Base-by-base conservation (phyloP, 2,797 vertebrate species). In the Myioborus miniatus region DNA sequence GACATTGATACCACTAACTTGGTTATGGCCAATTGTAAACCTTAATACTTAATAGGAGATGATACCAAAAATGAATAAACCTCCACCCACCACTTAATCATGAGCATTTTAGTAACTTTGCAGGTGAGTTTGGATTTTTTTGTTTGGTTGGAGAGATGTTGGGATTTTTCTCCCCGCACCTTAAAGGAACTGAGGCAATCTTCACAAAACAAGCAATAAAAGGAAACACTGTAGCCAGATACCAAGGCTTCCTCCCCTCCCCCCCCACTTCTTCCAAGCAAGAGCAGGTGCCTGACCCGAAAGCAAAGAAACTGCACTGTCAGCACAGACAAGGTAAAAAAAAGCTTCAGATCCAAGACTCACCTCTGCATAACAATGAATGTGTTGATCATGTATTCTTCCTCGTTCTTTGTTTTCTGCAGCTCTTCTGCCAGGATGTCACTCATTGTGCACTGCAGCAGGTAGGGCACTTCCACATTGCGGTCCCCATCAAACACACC, bases 291-390 rank as follows among this genome's bases (percentile, higher is more conserved):
- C n/a, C 67, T n/a, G 80, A 90, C 56, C 36, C 5, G 3, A 72
- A 75, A 82, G 39, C 1, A 3, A 74, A 88, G 15, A 39, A 80
- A 53, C 32, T 63, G 44, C 34, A 27, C 43, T 23, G 21, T 30
- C 14, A 78, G 29, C 39, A 63, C 5, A 58, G 20, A 19, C 22
- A 19, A 60, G 13, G 36, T 36, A 46, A 72, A 76, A 84, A 87
- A 52, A 30, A 7, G 5, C 27, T 59, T 43, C 50, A 49, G 56
- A 32, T 27, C 29, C 19, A 12, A 23, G 17, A 37, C 76, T 95
- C 92, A 99, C 99, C 99, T 99, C 88, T 99, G 99, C 99, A 99
- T 99, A 71, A 99, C 99, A 0, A 99, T 98, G 97, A 99, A 99
- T 4, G 99, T 99, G 93, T 99, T 99, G 94, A 98, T 99, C 99